Conservation (phyloP, 2,113 vertebrate genomes). For the Lagopus leucura region DNA sequence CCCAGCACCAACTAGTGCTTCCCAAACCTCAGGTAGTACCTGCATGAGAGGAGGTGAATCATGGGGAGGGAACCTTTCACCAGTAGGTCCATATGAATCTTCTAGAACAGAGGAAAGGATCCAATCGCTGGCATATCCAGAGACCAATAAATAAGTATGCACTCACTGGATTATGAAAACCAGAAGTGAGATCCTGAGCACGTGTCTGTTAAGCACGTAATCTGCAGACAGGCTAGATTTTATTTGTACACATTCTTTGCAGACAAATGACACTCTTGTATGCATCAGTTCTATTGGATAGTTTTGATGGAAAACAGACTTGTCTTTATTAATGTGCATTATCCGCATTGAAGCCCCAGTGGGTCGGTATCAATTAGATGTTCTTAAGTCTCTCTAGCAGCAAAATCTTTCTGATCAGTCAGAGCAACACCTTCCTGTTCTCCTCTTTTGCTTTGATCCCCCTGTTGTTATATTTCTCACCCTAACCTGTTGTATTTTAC, state of each 20-base stretch:
- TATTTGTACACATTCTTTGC: not conserved
- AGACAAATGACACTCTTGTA: not conserved
- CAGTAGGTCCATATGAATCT: not conserved
- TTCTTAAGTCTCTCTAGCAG: not conserved
- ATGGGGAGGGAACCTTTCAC: accelerated
- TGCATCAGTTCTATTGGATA: not conserved
- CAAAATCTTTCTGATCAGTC: not conserved
- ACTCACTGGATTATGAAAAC: not conserved
- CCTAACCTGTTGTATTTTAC: not conserved
- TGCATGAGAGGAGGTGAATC: not conserved
- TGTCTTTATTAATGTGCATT: not conserved
- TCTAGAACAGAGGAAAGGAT: not conserved
- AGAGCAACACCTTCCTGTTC: not conserved
- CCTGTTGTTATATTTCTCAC: not conserved
- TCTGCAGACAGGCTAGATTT: conserved; percentile 7
- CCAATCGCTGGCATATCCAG: not conserved
- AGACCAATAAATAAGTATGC: not conserved
- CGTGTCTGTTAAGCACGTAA: not conserved
- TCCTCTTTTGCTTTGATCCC: not conserved
- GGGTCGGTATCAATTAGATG: not conserved
- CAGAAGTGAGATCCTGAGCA: not conserved
- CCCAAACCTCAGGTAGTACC: not conserved
- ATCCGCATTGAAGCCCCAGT: not conserved
- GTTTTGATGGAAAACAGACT: not conserved
- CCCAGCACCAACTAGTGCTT: not conserved